Conservation (phyloP, 2,888 invertebrate genomes). For the Apamea monoglypha region DNA sequence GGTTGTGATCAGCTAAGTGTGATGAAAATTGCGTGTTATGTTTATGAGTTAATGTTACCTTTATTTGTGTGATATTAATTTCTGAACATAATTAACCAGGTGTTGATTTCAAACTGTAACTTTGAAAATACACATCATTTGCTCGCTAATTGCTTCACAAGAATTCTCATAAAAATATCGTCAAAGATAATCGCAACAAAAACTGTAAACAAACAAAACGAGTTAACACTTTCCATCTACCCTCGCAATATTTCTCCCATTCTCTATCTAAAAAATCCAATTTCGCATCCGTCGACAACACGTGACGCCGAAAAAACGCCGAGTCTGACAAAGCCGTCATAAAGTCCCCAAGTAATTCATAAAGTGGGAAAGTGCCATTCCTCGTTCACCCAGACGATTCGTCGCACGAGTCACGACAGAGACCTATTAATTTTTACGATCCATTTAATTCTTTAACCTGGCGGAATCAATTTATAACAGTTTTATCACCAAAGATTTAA, state of each 20-base stretch:
- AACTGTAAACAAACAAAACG: constrained; percentile 61
- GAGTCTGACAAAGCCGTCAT: constrained; percentile 85
- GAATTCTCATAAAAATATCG: constrained; percentile 6
- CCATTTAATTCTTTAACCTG: constrained; percentile 89
- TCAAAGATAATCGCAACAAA: constrained; percentile 47
- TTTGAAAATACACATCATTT: not conserved
- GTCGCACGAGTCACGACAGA: constrained; percentile 81
- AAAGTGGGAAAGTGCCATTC: constrained; percentile 84
- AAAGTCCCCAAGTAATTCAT: constrained; percentile 87
- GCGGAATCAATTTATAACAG: constrained; percentile 88
- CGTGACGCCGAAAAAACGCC: constrained; percentile 85
- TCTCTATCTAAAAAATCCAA: constrained; percentile 86
- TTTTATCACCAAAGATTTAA: constrained; percentile 85
- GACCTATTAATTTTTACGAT: constrained; percentile 89
- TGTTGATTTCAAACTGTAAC: not conserved
- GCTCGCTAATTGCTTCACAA: not conserved
- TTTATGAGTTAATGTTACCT: constrained; percentile 33
- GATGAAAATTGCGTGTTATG: constrained; percentile 51
- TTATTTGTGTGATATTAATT: constrained; percentile 16
- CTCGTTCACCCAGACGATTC: constrained; percentile 73
- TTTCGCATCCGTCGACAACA: constrained; percentile 87
- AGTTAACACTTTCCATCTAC: constrained; percentile 62
- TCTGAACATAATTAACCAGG: not conserved
- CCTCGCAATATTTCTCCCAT: constrained; percentile 73
- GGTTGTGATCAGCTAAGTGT: constrained; percentile 58